Base-by-base conservation (phyloP, 2,888 invertebrate genomes). In the Ichneumoninae sp. region DNA sequence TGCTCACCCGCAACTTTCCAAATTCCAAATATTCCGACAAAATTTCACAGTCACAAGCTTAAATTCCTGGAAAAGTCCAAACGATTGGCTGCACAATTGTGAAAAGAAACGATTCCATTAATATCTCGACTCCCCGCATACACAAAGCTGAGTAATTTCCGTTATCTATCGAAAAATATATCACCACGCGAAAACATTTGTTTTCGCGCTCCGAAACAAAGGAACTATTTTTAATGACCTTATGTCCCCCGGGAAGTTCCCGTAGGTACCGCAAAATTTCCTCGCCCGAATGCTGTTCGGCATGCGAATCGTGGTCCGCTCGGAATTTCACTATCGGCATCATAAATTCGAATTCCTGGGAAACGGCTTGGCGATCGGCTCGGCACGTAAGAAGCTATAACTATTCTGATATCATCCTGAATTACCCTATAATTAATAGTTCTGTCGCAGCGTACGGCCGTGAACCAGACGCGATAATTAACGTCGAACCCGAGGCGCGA, bases 391-490 rank as follows among this genome's bases (percentile, higher is more conserved):
- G 13, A 5, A 47, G 44, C 13, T 47, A 47, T 16, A 16, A 16
- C 16, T 47, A 47, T 47, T 16, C 44, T 47, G 44, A 47, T 47
- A 47, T 47, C 44, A 47, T 47, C 3, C 44, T 16, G 44, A 47
- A 47, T 47, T 47, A 16, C 44, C 44, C 3, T 13, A 47, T 47
- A 16, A 47, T 47, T 47, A 16, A 47, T 47, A 47, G 44, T 47
- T 47, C 44, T 16, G 16, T 71, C 36, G 36, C 44, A 19, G 7
- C 13, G 22, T 50, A 44, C 33, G 65, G 19, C 50, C 66, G 36
- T 76, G 66, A 76, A 66, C 66, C 52, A 8, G 52, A 50, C 71
- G 19, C 71, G 30, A 70, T 52, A 22, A 71, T 79, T 70, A 19
- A 13, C 40, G 66, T 30, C 52, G 54, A 66, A 52, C 26, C 30